Base-by-base conservation (phyloP, 1,140 invertebrate genomes). In the Heliconius hewitsoni region DNA sequence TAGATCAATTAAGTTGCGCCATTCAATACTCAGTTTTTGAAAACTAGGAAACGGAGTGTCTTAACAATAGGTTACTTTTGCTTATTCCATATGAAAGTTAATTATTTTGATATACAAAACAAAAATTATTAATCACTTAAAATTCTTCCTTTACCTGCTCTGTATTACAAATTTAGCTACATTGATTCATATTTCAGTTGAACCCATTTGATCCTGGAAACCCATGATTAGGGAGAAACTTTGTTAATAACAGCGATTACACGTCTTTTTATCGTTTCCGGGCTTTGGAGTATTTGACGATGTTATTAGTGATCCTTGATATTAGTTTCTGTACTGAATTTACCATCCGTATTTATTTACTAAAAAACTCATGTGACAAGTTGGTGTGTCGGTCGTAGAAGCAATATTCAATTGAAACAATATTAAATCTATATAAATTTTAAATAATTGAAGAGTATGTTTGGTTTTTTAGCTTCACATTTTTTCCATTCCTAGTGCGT, bases 231-330 rank as follows among this genome's bases (percentile, higher is more conserved):
- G 60, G 60, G 60, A 71, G 23, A n/a, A 83, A 83, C 79, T 83
- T 83, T 74, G 71, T 74, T 79, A 83, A 83, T 83, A 83, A 79
- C 73, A 34, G 42, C 81, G 82, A 83, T 83, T 83, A 83, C 81
- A 71, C 73, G 30, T 55, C 74, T 81, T 83, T 81, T 81, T 81
- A 83, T 83, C 77, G 79, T 74, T 81, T 74, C 50, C 46, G 23
- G 71, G 75, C 13, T 78, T 77, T 71, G 4, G 74, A 77, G 79
- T 74, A 77, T 75, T 81, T 76, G 74, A 55, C 71, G 82, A 71
- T 52, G 52, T 83, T 78, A 83, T 80, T 78, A 78, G 60, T 23
- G 74, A 83, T 66, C 27, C 60, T 66, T 30, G 27, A 66, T 30
- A 66, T 30, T 66, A 9, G 23, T 66, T 66, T 66, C 60, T 30